phyloP scores from a whole-genome alignment of 2,888 invertebrate genomes.

The Amblyjoppa proteus region DNA sequence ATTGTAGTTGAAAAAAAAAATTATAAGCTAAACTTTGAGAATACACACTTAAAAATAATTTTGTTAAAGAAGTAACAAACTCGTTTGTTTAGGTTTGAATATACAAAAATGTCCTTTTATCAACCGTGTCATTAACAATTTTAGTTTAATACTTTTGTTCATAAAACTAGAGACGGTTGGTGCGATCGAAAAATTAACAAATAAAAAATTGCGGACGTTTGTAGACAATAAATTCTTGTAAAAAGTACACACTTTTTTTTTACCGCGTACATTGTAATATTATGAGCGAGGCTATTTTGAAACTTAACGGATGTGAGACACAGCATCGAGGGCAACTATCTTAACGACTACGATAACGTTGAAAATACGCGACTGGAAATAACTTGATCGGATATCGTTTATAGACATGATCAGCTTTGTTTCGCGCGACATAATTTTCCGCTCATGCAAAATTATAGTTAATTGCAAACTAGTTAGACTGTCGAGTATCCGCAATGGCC shows the following conservation, averaged over 20 bases:
- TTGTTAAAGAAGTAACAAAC: too few relatives aligned
- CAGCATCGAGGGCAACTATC: background rate
- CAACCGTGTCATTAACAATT: too few relatives aligned
- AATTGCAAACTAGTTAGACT: background rate
- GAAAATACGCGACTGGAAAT: background rate
- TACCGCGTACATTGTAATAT: background rate
- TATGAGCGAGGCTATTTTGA: background rate
- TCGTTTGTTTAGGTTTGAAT: too few relatives aligned
- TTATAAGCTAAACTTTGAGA: background rate
- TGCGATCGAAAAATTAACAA: too few relatives aligned
- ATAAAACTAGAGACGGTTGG: too few relatives aligned
- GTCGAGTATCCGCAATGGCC: background rate
- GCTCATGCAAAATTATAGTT: background rate
- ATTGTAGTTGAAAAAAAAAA: background rate
- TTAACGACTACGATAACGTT: constrained; percentile 11
- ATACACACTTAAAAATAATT: background rate
- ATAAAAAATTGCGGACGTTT: too few relatives aligned
- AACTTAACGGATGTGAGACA: background rate
- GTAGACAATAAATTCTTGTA: too few relatives aligned
- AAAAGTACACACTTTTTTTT: too few relatives aligned
- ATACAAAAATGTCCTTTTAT: too few relatives aligned
- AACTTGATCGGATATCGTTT: constrained; percentile 9
- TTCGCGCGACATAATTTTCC: background rate
- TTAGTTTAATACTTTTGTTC: too few relatives aligned
- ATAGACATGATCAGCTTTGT: background rate